Conservation (phyloP, 2,888 invertebrate species). For the Agrotis exclamationis region DNA sequence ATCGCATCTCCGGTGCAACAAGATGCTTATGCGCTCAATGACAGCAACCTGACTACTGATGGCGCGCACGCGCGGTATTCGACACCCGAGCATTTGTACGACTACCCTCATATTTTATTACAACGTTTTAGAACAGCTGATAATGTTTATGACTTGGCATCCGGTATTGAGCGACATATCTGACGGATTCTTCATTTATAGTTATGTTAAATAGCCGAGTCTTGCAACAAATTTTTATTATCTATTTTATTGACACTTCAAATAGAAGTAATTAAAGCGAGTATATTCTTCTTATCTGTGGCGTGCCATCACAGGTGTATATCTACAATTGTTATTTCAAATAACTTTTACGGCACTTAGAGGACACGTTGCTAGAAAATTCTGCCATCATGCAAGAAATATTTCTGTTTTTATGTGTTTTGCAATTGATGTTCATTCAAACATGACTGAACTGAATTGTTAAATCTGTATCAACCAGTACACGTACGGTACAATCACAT, state of each 20-base stretch:
- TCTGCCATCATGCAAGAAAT: constrained; percentile 17
- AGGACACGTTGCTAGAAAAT: constrained; percentile 56
- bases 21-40: constrained; percentile 66
- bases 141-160: constrained; percentile 76
- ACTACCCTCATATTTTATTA: constrained; percentile 79
- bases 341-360: constrained; percentile 50
- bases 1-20: constrained; percentile 58
- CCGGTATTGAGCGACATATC: constrained; percentile 71
- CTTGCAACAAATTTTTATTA: constrained; percentile 64
- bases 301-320: constrained; percentile 64
- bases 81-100: constrained; percentile 75
- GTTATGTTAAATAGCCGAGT: constrained; percentile 68
- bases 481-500: constrained; percentile 20
- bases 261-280: constrained; percentile 66
- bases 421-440: background rate
- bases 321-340: constrained; percentile 59
- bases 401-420: background rate
- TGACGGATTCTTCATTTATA: constrained; percentile 67
- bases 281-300: constrained; percentile 61
- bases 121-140: constrained; percentile 75
- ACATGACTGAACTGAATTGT: constrained; percentile 12
- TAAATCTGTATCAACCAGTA: constrained; percentile 7
- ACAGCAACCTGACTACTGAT: constrained; percentile 72
- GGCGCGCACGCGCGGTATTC: constrained; percentile 79
- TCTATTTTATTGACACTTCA: constrained; percentile 66